Base-by-base conservation (phyloP, 2,888 invertebrate genomes). In the Octodonta nipae region DNA sequence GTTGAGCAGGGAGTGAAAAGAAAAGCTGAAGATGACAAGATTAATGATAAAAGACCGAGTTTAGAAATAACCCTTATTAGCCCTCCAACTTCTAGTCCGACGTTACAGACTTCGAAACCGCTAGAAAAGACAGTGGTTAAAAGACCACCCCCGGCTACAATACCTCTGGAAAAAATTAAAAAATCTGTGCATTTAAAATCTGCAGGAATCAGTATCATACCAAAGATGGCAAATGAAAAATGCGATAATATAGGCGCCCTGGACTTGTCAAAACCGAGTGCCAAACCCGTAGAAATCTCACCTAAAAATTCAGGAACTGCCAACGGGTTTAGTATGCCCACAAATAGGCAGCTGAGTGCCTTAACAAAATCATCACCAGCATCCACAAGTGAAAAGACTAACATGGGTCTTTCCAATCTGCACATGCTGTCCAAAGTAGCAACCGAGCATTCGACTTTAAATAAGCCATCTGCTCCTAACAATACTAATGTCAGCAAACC, bases 111-210 rank as follows among this genome's bases (percentile, higher is more conserved):
- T 8, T 26, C 31, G n/a, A 44, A 34, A 33, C 33, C 42, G 2
- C 28, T 41, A 15, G 35, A 43, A 26, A 49, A 47, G 35, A 28
- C 40, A 13, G 30, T 42, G 0, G 47, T 51, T 4, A 65, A 65
- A 46, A 50, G 68, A 33, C 64, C 70, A 3, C 65, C 66, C 35
- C 70, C 70, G 13, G 65, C 69, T 5, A 69, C 70, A 2, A 66
- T 68, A 22, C 67, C 69, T 1, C 42, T 70, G 42, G 65, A 66
- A 16, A 59, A 65, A 39, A 64, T 64, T 8, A 67, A 66, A 46
- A 64, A 64, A 42, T 54, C 60, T 7, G 51, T 51, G 5, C 55
- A 50, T 34, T 22, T 51, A 16, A 51, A 54, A 34, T 47, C 56
- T 2, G 47, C 56, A 2, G 56, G 54, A 10, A 44, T 59, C 12